phyloP scores from a whole-genome alignment of 35 echinoderm and acorn worm species.

The Holothuria glaberrima region DNA sequence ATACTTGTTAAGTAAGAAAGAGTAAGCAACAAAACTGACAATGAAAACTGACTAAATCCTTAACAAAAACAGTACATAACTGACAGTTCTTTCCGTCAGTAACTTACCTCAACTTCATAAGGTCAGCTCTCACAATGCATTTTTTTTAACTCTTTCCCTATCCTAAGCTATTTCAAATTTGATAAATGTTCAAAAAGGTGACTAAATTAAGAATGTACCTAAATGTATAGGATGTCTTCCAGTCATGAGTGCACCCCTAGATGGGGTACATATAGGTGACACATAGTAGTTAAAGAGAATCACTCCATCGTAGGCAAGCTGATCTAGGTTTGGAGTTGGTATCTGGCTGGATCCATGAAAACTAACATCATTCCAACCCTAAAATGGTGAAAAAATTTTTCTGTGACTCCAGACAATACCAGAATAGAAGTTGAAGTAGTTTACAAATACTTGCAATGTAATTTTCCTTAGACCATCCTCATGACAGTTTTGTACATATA shows the following conservation, averaged over 20 bases:
- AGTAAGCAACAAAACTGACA: too few species aligned
- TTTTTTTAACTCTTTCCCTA: not conserved
- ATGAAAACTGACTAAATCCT: too few species aligned
- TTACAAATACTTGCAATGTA: too few species aligned
- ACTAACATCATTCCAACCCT: conserved; percentile 98
- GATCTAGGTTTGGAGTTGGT: conserved; percentile 93
- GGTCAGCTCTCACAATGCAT: not conserved
- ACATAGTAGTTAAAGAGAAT: conserved; percentile 95
- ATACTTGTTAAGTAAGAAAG: too few species aligned
- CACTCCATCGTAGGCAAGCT: conserved; percentile 80
- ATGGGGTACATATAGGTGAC: conserved; percentile 95
- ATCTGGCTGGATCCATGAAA: conserved; percentile 94
- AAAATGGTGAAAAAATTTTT: not conserved
- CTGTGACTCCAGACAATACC: too few species aligned
- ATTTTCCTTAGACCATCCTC: too few species aligned
- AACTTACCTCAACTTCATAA: too few species aligned
- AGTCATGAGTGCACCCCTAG: conserved; percentile 93
- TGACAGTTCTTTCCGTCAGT: too few species aligned
- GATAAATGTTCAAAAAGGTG: not conserved
- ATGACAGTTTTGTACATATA: too few species aligned
- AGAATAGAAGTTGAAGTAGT: not conserved
- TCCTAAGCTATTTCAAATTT: not conserved
- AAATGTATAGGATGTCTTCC: conserved; percentile 96
- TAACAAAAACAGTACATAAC: too few species aligned
- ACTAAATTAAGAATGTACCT: conserved; percentile 31